phyloP scores from a whole-genome alignment of 2,888 invertebrate species.

The Cryptocephalus moraei region DNA sequence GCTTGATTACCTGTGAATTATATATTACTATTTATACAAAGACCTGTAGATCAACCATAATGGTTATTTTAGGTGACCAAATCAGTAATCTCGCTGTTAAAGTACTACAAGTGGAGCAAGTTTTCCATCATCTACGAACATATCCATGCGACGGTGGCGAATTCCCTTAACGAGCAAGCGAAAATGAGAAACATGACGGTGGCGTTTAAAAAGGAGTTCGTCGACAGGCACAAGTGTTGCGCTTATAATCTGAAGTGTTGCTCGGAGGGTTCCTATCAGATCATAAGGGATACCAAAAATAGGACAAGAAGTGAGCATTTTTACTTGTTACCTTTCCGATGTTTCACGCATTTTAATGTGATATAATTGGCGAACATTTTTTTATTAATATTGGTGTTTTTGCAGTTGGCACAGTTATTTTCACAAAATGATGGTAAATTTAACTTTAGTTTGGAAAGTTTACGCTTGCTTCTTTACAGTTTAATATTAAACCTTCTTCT shows the following conservation, averaged over 20 bases:
- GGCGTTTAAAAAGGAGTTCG: conserved; percentile 63
- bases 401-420: no score
- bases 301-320: conserved; percentile 63
- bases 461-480: no score
- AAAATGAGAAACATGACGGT: conserved; percentile 70
- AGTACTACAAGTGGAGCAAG: conserved; percentile 88
- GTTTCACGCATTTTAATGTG: no score
- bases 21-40: no score
- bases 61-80: conserved; percentile 67
- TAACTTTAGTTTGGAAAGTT: no score
- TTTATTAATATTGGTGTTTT: no score
- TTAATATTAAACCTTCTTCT: no score
- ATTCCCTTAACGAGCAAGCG: conserved; percentile 69
- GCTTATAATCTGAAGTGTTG: conserved; percentile 66
- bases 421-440: no score
- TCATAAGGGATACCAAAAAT: conserved; percentile 76
- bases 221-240: conserved; percentile 68
- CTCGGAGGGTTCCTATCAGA: conserved; percentile 72
- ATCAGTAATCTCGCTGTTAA: conserved; percentile 83
- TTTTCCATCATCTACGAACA: conserved; percentile 83
- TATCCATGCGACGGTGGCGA: conserved; percentile 71
- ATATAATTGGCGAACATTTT: no score
- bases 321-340: no score
- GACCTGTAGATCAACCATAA: conserved; percentile 1
- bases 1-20: no score